Percentiles rank a stretch among this genome's conserved stretches.
Evolutionary conservation across 2,888 invertebrate species (phyloP).

Genomic region (Calameuta idolon): DNA sequence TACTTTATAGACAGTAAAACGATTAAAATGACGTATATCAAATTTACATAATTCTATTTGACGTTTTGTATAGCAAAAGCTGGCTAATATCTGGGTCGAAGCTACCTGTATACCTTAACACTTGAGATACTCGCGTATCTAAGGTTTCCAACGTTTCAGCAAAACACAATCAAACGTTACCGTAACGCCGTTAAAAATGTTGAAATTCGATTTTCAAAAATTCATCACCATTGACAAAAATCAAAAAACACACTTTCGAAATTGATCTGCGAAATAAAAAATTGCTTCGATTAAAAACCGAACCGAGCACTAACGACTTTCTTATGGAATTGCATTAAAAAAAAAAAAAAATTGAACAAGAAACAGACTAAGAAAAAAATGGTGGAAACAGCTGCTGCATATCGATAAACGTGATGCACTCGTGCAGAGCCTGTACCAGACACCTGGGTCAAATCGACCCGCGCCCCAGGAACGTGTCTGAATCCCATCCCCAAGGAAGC

Average conservation of each 20-base stretch:
- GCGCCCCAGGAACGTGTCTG: not conserved
- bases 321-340: not conserved
- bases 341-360: no score
- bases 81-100: not conserved
- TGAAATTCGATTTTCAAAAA: not conserved
- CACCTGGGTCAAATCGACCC: not conserved
- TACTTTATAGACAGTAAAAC: not conserved
- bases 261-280: not conserved
- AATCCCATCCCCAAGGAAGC: not conserved
- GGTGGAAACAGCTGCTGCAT: slow-evolving; percentile 20
- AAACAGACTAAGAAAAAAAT: not conserved
- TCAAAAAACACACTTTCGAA: not conserved
- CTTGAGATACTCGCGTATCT: not conserved
- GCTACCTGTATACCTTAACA: not conserved
- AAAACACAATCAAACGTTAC: not conserved
- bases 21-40: not conserved
- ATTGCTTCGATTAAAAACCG: not conserved
- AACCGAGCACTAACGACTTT: not conserved
- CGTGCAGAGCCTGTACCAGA: not conserved
- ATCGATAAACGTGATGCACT: slow-evolving; percentile 8
- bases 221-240: not conserved
- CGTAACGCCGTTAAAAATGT: not conserved
- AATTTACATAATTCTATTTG: not conserved
- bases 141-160: not conserved
- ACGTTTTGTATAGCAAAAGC: not conserved